phyloP scores from a whole-genome alignment of 2,797 vertebrate genomes.

The Cephalopachus bancanus region DNA sequence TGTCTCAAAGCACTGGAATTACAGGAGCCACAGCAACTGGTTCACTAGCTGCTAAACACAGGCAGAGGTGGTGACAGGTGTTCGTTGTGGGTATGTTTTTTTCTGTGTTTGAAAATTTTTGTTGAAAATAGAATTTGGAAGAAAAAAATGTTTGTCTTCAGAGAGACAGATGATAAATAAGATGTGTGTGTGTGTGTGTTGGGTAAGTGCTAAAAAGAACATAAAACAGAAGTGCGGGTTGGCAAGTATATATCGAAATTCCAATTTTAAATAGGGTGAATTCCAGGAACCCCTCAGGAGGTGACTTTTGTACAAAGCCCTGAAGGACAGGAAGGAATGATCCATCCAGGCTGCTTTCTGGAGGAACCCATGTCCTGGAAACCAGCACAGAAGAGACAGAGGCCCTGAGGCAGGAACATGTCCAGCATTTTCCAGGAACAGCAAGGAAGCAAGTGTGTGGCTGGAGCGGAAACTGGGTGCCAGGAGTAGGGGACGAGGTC shows the following conservation, averaged over 20 bases:
- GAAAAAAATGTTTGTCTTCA: not conserved
- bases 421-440: not conserved
- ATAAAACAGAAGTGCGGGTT: not conserved
- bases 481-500: not conserved
- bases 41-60: not conserved
- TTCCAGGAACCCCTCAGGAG: not conserved
- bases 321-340: not conserved
- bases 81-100: not conserved
- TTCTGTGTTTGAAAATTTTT: constrained; percentile 11
- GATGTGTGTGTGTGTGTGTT: no score
- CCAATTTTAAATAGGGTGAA: not conserved
- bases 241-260: not conserved
- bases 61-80: not conserved
- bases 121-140: not conserved
- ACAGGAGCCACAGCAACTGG: no score
- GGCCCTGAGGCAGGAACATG: not conserved
- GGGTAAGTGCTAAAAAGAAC: not conserved
- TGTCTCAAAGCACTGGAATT: no score
- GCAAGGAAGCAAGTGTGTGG: not conserved
- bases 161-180: not conserved
- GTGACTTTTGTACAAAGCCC: not conserved
- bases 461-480: not conserved
- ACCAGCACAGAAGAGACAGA: not conserved
- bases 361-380: not conserved
- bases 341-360: no score